Conservation (phyloP, 2,797 vertebrate species). For the Mycteria americana region DNA sequence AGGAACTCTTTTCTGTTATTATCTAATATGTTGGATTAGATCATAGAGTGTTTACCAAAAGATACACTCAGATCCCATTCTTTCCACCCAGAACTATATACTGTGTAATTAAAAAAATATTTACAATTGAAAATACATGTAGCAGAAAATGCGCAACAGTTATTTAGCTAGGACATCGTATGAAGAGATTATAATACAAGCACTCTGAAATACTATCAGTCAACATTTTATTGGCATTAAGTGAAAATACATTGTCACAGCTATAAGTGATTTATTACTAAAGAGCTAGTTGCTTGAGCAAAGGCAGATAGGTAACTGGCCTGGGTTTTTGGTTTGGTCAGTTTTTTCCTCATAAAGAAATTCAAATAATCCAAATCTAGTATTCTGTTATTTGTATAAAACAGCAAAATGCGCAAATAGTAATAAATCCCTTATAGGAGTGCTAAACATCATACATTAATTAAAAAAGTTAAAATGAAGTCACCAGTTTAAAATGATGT, state of each 20-base stretch:
- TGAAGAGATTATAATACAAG: neutral
- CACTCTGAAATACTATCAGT: conserved; percentile 13
- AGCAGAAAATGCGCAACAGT: neutral
- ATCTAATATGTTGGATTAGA: neutral
- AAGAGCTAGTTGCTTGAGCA: conserved; percentile 25
- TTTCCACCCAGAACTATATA: neutral
- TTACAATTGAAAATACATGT: neutral
- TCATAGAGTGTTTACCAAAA: neutral
- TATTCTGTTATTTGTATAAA: conserved; percentile 7
- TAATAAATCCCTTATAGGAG: conserved; percentile 7
- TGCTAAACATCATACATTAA: neutral
- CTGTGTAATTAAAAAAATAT: neutral
- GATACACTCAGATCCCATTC: neutral
- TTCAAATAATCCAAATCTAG: neutral
- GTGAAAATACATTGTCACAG: neutral
- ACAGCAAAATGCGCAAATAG: neutral
- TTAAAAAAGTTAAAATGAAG: neutral
- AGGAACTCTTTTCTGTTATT: conserved; percentile 26
- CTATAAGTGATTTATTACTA: conserved; percentile 5
- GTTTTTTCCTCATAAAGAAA: neutral
- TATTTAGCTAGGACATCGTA: neutral
- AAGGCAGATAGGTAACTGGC: neutral
- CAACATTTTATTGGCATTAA: neutral
- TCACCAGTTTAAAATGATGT: neutral
- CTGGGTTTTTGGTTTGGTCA: neutral